A percentile compares a stretch with the other conserved stretches of the same genome.
Evolutionary conservation across 2,797 vertebrate genomes (phyloP).

Genomic region (Florisuga fusca): DNA sequence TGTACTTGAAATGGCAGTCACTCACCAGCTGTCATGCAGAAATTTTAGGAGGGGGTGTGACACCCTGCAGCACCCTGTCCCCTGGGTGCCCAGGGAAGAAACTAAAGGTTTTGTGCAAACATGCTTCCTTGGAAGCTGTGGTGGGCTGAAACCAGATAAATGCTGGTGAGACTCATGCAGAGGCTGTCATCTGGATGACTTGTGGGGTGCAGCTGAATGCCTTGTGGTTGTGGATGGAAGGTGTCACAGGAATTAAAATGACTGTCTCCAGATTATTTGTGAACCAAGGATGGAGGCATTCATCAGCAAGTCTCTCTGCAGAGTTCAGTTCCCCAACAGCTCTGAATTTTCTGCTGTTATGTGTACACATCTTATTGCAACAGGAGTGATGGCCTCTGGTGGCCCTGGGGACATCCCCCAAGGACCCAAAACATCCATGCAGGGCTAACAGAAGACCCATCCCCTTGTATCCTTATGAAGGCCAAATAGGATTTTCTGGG

Average conservation of each 20-base stretch:
- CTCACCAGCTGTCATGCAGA: neutral
- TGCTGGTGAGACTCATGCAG: neutral
- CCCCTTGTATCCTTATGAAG: neutral
- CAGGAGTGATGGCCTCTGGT: rapidly evolving
- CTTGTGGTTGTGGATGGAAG: neutral
- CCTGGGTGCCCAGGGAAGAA: neutral
- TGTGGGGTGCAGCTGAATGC: neutral
- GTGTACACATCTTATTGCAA: neutral
- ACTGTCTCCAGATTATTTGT: neutral
- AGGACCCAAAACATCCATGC: neutral
- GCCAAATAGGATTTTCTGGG: neutral
- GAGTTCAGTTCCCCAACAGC: neutral
- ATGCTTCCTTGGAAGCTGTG: neutral
- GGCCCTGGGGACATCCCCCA: neutral
- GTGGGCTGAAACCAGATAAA: neutral
- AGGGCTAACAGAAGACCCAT: neutral
- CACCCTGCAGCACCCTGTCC: neutral
- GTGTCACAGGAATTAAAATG: slow-evolving; percentile 21
- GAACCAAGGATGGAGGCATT: neutral
- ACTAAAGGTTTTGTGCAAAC: neutral
- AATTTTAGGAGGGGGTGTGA: neutral
- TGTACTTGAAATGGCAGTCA: neutral
- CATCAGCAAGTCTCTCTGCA: neutral
- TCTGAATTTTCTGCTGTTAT: neutral
- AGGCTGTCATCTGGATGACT: neutral